Conservation (phyloP, 2,113 vertebrate species). For the Grammomys surdaster region DNA sequence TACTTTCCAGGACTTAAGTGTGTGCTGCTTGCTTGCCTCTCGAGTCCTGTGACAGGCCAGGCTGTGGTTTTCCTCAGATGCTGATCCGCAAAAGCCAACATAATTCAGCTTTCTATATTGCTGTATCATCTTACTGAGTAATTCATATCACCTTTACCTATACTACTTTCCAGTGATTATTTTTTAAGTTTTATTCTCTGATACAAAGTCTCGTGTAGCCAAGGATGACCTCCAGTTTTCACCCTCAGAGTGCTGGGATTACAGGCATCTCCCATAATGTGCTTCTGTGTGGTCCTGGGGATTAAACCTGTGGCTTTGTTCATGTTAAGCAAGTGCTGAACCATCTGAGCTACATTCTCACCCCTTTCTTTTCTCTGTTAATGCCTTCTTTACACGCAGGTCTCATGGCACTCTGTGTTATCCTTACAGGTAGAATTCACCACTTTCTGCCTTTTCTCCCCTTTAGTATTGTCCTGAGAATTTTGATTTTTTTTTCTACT, state of each 20-base stretch:
- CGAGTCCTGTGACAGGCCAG: background rate
- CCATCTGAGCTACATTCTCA: background rate
- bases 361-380: background rate
- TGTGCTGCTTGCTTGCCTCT: background rate
- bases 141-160: background rate
- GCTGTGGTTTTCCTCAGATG: background rate
- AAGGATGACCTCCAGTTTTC: background rate
- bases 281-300: background rate
- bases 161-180: background rate
- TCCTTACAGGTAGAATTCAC: background rate
- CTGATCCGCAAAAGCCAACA: background rate
- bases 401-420: background rate
- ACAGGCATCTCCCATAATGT: background rate
- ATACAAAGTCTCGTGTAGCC: background rate
- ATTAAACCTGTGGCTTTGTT: background rate
- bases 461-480: background rate
- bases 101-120: background rate
- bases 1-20: background rate
- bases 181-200: background rate
- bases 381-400: background rate
- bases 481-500: background rate
- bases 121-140: background rate
- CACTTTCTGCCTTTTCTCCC: background rate
- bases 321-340: background rate
- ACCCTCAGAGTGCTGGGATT: background rate